These are phyloP conservation scores for Protonemura montana DNA, from an alignment of 2,888 invertebrate species.

Conservation along the genomic window DNA sequence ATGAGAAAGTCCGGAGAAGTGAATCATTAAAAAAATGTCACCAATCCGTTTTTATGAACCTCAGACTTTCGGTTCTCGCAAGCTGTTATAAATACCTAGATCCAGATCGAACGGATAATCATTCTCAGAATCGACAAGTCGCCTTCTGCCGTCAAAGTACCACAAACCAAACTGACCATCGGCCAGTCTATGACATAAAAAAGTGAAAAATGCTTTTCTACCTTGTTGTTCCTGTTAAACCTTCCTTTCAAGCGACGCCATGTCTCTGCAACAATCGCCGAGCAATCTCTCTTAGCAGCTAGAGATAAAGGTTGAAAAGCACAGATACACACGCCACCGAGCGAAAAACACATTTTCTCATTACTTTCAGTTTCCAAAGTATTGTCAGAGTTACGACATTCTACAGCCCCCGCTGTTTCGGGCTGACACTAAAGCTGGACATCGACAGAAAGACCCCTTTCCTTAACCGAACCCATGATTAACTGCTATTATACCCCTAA, in stretches of 20 bases:
- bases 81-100: not conserved
- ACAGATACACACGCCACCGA: not conserved
- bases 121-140: not conserved
- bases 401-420: slow-evolving; percentile 37
- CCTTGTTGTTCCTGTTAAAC: slow-evolving; percentile 22
- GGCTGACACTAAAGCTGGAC: slow-evolving; percentile 25
- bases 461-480: slow-evolving; percentile 34
- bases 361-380: slow-evolving; percentile 40
- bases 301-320: slow-evolving; percentile 19
- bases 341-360: slow-evolving; percentile 35
- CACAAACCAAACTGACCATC: slow-evolving; percentile 1
- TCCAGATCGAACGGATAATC: not conserved
- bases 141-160: not conserved
- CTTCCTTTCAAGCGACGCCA: slow-evolving; percentile 33
- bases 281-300: slow-evolving; percentile 12
- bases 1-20: not conserved
- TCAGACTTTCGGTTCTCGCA: not conserved
- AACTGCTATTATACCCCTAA: slow-evolving; percentile 39
- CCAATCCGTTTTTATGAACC: not conserved
- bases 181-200: not conserved
- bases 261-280: slow-evolving; percentile 27
- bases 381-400: slow-evolving; percentile 31
- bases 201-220: slow-evolving; percentile 12
- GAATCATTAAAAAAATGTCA: slow-evolving; percentile 1
- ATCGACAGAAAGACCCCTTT: slow-evolving; percentile 33